Evolutionary conservation across 2,113 vertebrate species (phyloP).

Genomic region (Oncorhynchus keta): DNA sequence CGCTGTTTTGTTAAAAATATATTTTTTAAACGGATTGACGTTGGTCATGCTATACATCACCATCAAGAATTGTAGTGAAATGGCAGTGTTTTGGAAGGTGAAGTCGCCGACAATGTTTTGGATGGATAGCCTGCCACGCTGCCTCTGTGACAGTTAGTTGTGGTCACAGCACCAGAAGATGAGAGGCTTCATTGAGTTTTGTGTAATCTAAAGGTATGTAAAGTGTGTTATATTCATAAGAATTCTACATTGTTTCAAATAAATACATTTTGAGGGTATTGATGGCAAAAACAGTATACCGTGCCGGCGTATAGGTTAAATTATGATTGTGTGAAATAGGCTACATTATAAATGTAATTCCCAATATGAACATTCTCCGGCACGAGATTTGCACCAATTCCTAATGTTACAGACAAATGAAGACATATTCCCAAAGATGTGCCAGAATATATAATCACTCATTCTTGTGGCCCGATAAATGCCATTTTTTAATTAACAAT

Average conservation of each 20-base stretch:
- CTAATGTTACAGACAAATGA: too few relatives aligned
- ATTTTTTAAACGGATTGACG: not conserved
- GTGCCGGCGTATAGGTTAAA: not conserved
- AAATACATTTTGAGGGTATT: not conserved
- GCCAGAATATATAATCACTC: too few relatives aligned
- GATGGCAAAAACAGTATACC: not conserved
- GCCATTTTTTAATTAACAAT: too few relatives aligned
- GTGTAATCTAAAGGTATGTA: not conserved
- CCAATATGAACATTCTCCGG: too few relatives aligned
- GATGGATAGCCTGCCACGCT: not conserved
- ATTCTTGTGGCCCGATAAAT: too few relatives aligned
- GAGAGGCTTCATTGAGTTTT: not conserved
- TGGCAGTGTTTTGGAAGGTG: not conserved
- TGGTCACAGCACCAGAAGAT: not conserved
- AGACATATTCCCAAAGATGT: too few relatives aligned
- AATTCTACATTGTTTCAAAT: too few relatives aligned
- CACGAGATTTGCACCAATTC: too few relatives aligned
- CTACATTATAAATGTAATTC: too few relatives aligned
- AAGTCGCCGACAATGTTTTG: not conserved
- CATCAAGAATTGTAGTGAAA: not conserved
- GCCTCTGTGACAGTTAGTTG: not conserved
- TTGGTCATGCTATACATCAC: not conserved
- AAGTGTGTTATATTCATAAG: not conserved
- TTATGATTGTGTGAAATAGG: too few relatives aligned
- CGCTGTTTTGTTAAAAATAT: not conserved